Percentiles rank a stretch among this genome's conserved stretches.
Conservation (phyloP, 2,797 vertebrate species). For the Bufotes viridis region DNA sequence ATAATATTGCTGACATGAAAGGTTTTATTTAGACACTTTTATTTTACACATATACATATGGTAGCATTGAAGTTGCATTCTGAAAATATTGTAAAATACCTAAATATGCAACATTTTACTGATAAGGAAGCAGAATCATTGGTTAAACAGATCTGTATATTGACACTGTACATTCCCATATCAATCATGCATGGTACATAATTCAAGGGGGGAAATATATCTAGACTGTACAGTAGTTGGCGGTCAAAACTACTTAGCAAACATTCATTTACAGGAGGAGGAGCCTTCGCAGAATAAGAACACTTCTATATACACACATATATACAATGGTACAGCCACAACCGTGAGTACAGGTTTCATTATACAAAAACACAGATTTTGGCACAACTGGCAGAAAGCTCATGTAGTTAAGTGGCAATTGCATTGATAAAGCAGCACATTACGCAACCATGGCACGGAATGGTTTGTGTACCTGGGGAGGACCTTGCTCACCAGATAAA, state of each 20-base stretch:
- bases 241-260: conserved; percentile 63
- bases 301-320: conserved; percentile 11
- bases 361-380: conserved; percentile 19
- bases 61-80: conserved; percentile 3
- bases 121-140: conserved; percentile 58
- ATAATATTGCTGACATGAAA: not conserved
- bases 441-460: conserved; percentile 45
- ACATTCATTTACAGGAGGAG: conserved; percentile 37
- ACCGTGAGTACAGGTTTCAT: not conserved
- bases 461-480: conserved; percentile 27
- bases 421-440: conserved; percentile 43
- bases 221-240: conserved; percentile 65
- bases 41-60: not conserved
- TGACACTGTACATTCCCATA: conserved; percentile 63
- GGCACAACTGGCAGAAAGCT: conserved; percentile 50
- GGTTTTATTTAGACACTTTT: not conserved
- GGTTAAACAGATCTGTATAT: conserved; percentile 68
- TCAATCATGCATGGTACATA: conserved; percentile 66
- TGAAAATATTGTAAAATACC: not conserved
- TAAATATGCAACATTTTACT: conserved; percentile 62
- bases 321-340: conserved; percentile 1
- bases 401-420: conserved; percentile 11
- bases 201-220: conserved; percentile 30
- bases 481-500: conserved; percentile 25
- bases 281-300: not conserved